phyloP scores from a whole-genome alignment of 2,113 vertebrate genomes.

The Oriolus oriolus region DNA sequence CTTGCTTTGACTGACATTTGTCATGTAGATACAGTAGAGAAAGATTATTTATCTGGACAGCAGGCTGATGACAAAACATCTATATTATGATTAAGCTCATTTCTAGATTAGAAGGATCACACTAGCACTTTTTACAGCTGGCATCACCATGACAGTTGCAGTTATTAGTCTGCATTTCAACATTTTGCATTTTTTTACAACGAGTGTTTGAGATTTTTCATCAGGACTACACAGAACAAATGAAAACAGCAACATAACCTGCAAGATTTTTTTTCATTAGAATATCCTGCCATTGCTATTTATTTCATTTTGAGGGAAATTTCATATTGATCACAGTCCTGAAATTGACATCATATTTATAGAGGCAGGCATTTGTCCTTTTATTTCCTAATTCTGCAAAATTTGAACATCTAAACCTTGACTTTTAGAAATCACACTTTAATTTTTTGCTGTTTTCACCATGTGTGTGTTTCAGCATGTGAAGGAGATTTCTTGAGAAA shows the following conservation, averaged over 20 bases:
- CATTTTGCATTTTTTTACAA: background rate
- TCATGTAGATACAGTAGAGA: background rate
- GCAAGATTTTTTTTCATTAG: background rate
- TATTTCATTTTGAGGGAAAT: background rate
- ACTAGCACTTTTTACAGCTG: background rate
- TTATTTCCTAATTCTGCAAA: background rate
- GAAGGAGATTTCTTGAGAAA: background rate
- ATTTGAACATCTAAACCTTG: background rate
- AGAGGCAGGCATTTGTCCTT: background rate
- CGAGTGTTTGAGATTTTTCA: background rate
- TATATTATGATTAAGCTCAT: slow-evolving; percentile 36
- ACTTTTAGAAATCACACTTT: background rate
- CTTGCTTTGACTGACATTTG: slow-evolving; percentile 39
- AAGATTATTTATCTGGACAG: background rate
- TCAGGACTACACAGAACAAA: background rate
- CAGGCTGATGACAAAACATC: background rate
- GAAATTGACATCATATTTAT: background rate
- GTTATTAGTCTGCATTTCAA: background rate
- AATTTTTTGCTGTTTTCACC: background rate
- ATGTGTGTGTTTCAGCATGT: background rate
- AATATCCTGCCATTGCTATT: background rate
- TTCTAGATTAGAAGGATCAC: background rate
- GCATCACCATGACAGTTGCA: background rate
- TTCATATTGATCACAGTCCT: background rate
- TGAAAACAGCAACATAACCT: background rate